These are phyloP conservation scores for Mayetiola destructor DNA, from an alignment of 2,888 invertebrate species.

Conservation along the genomic window DNA sequence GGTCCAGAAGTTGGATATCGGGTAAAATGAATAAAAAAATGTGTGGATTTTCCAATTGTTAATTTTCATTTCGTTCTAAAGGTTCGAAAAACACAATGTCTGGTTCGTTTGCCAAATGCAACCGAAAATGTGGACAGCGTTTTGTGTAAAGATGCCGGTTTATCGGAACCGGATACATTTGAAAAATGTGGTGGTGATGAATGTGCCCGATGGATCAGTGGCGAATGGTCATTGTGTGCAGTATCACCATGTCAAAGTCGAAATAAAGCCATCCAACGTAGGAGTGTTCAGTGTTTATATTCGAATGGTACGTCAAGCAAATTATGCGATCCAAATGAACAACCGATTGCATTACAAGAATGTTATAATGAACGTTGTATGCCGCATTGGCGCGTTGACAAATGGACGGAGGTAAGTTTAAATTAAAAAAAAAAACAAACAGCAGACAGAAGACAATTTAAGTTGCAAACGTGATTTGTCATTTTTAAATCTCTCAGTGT, in stretches of 20 bases:
- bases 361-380: slow-evolving; percentile 73
- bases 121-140: slow-evolving; percentile 46
- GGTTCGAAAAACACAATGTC: slow-evolving; percentile 57
- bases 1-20: slow-evolving; percentile 50
- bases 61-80: slow-evolving; percentile 29
- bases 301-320: slow-evolving; percentile 30
- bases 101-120: slow-evolving; percentile 42
- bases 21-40: slow-evolving; percentile 21
- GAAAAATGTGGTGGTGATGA: slow-evolving; percentile 50
- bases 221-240: slow-evolving; percentile 57
- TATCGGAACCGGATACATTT: slow-evolving; percentile 46
- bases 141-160: slow-evolving; percentile 55
- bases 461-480: background rate
- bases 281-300: slow-evolving; percentile 41
- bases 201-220: slow-evolving; percentile 58
- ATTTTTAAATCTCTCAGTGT: slow-evolving; percentile 46
- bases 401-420: slow-evolving; percentile 77
- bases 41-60: slow-evolving; percentile 3
- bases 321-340: slow-evolving; percentile 52
- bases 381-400: slow-evolving; percentile 78
- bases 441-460: background rate
- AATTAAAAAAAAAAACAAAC: too few species aligned
- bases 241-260: slow-evolving; percentile 59
- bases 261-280: slow-evolving; percentile 61
- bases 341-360: slow-evolving; percentile 63